phyloP scores from a whole-genome alignment of 2,113 vertebrate genomes.

The Ascaphus truei region DNA sequence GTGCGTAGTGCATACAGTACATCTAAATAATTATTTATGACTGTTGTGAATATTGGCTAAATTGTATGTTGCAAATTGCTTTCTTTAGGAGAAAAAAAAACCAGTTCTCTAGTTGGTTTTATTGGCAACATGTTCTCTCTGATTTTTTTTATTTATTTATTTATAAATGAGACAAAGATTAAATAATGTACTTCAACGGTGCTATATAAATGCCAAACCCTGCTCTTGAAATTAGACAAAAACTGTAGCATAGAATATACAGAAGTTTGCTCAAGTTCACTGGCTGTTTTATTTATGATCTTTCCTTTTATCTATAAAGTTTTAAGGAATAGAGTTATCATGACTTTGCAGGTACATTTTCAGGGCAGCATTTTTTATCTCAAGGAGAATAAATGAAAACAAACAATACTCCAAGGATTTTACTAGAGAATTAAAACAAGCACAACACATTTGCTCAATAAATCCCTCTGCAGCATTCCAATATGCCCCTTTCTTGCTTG shows the following conservation, averaged over 20 bases:
- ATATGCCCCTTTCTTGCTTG: constrained; percentile 13
- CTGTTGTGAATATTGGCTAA: constrained; percentile 24
- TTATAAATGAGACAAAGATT: constrained; percentile 28
- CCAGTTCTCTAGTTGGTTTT: constrained; percentile 3
- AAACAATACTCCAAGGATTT: constrained; percentile 15
- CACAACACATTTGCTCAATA: constrained; percentile 2
- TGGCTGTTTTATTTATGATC: background rate
- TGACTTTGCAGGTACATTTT: constrained; percentile 31
- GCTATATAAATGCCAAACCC: background rate
- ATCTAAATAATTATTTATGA: constrained; percentile 31
- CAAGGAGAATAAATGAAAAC: constrained; percentile 32
- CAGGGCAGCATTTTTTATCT: constrained; percentile 6
- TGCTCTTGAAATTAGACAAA: background rate
- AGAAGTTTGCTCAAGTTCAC: background rate
- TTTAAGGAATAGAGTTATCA: constrained; percentile 2
- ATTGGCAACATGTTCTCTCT: constrained; percentile 30
- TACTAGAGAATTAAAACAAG: constrained; percentile 2
- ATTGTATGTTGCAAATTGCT: constrained; percentile 26
- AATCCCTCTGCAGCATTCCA: constrained; percentile 4
- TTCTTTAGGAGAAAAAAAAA: constrained; percentile 19
- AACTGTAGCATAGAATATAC: background rate
- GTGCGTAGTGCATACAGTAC: constrained; percentile 2
- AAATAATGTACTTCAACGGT: constrained; percentile 7
- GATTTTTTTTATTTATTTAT: too few species aligned
- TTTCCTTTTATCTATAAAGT: constrained; percentile 14